These are phyloP conservation scores for Cheilosia soror DNA, from an alignment of 2,888 invertebrate species.

Conservation along the genomic window DNA sequence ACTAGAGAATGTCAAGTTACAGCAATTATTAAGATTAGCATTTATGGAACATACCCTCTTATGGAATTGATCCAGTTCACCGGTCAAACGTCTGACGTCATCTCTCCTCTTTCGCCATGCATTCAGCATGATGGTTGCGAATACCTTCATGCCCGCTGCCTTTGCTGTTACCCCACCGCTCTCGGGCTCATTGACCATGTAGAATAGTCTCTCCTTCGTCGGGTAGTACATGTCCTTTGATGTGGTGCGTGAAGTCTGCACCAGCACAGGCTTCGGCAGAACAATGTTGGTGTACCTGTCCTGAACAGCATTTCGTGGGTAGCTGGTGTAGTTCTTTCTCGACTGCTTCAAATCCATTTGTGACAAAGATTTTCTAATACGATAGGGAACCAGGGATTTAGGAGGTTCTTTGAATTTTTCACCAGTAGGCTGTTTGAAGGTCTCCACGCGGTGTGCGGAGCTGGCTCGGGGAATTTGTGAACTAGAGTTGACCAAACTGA, in stretches of 20 bases:
- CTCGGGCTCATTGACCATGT: constrained; percentile 56
- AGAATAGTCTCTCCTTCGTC: constrained; percentile 32
- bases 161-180: constrained; percentile 76
- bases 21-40: too few species aligned
- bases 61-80: constrained; percentile 77
- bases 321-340: constrained; percentile 12
- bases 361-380: constrained; percentile 79
- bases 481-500: constrained; percentile 27
- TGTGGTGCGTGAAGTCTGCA: neutral
- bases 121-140: constrained; percentile 80
- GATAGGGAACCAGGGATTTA: constrained; percentile 44
- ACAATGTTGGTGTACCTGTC: constrained; percentile 4
- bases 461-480: constrained; percentile 63
- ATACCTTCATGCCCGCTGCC: constrained; percentile 78
- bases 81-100: constrained; percentile 78
- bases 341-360: constrained; percentile 81
- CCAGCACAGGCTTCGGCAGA: constrained; percentile 17
- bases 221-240: neutral
- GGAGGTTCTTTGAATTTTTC: constrained; percentile 32
- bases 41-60: constrained; percentile 72
- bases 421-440: neutral
- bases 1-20: constrained; percentile 71
- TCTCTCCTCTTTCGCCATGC: constrained; percentile 80
- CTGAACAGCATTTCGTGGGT: neutral
- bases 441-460: constrained; percentile 17